Conservation (phyloP, 2,888 invertebrate genomes). For the Charanyca ferruginea region DNA sequence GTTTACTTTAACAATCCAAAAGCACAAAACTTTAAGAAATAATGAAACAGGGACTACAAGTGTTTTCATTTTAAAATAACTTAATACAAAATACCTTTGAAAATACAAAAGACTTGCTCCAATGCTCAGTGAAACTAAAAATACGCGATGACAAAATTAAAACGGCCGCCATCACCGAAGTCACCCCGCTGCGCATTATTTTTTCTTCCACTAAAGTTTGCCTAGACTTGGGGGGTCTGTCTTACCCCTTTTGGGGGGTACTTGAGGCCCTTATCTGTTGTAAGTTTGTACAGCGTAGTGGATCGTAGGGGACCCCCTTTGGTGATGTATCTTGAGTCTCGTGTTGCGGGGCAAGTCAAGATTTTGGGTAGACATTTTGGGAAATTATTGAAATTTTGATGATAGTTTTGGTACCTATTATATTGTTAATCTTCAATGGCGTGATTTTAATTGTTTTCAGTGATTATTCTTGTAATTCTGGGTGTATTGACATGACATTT, state of each 20-base stretch:
- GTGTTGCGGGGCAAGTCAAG: slow-evolving; percentile 76
- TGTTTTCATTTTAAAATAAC: not conserved
- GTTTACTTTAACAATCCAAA: not conserved
- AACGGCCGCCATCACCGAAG: slow-evolving; percentile 62
- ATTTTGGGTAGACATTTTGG: slow-evolving; percentile 42
- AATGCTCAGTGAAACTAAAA: slow-evolving; percentile 50
- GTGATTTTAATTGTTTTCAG: too few species aligned
- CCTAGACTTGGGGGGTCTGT: slow-evolving; percentile 84
- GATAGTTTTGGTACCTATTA: too few species aligned
- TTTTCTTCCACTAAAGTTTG: slow-evolving; percentile 89
- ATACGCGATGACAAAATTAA: slow-evolving; percentile 64
- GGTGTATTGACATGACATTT: not conserved
- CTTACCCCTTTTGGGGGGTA: slow-evolving; percentile 91
- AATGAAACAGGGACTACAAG: not conserved
- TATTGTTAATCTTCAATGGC: too few species aligned
- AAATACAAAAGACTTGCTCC: not conserved
- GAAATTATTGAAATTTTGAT: too few species aligned
- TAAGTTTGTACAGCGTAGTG: slow-evolving; percentile 91
- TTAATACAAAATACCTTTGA: not conserved
- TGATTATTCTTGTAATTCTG: too few species aligned
- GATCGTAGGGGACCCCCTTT: slow-evolving; percentile 88
- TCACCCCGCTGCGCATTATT: slow-evolving; percentile 81
- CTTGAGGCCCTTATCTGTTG: slow-evolving; percentile 89
- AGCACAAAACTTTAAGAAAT: not conserved
- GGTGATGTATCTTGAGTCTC: slow-evolving; percentile 88